These are phyloP conservation scores for Aplocera efformata DNA, from an alignment of 2,888 invertebrate species.

Conservation along the genomic window DNA sequence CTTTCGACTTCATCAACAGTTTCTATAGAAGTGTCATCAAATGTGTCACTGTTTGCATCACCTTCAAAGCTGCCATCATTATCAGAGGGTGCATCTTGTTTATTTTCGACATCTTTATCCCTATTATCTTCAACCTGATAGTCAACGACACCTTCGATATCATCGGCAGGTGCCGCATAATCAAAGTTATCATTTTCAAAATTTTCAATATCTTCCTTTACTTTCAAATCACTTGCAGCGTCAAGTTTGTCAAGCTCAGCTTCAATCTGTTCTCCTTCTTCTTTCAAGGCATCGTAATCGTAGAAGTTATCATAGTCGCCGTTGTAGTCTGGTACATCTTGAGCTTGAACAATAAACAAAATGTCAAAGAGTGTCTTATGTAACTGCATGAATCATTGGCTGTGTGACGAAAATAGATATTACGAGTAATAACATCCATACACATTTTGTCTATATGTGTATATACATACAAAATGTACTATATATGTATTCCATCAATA, in stretches of 20 bases:
- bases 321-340: slow-evolving; percentile 26
- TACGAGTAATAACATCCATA: too few relatives aligned
- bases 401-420: too few relatives aligned
- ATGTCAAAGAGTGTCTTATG: too few relatives aligned
- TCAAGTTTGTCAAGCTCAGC: slow-evolving; percentile 22
- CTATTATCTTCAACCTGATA: slow-evolving; percentile 62
- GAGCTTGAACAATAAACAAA: slow-evolving; percentile 32
- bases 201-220: slow-evolving; percentile 24
- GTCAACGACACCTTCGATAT: slow-evolving; percentile 34
- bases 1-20: slow-evolving; percentile 14
- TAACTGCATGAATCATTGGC: too few relatives aligned
- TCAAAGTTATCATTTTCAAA: slow-evolving; percentile 20
- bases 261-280: slow-evolving; percentile 17
- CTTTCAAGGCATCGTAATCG: slow-evolving; percentile 16
- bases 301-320: slow-evolving; percentile 19
- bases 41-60: slow-evolving; percentile 8
- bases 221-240: slow-evolving; percentile 16
- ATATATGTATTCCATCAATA: too few relatives aligned
- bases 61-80: slow-evolving; percentile 7
- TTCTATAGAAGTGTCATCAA: slow-evolving; percentile 14
- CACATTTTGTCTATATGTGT: too few relatives aligned
- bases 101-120: slow-evolving; percentile 22
- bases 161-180: slow-evolving; percentile 14
- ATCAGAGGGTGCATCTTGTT: slow-evolving; percentile 9
- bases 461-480: too few relatives aligned